phyloP scores from a whole-genome alignment of 2,113 vertebrate genomes.

The Cololabis saira region DNA sequence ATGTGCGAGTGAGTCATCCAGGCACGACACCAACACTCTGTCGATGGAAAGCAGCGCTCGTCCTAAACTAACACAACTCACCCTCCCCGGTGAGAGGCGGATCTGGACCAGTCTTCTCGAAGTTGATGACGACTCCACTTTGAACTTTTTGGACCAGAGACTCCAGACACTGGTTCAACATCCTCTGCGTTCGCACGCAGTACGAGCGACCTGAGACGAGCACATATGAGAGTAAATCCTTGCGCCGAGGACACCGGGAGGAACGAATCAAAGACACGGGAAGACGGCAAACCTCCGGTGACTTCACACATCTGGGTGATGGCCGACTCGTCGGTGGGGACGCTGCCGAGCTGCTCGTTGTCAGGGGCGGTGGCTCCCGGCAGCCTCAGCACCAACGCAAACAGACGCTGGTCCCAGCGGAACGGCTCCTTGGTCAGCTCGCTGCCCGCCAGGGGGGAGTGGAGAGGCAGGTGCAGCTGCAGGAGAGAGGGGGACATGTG shows the following conservation, averaged over 20 bases:
- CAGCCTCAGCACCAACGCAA: constrained; percentile 93
- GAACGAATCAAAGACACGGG: constrained; percentile 1
- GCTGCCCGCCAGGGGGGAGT: constrained; percentile 97
- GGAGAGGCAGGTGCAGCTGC: constrained; percentile 78
- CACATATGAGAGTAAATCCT: neutral
- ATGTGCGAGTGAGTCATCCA: too few relatives aligned
- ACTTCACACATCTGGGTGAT: constrained; percentile 99
- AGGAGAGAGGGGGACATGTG: neutral
- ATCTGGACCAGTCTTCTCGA: constrained; percentile 96
- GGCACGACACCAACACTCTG: too few relatives aligned
- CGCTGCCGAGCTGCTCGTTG: constrained; percentile 93
- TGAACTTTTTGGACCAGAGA: constrained; percentile 97
- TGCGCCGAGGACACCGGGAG: too few relatives aligned
- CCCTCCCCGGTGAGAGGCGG: constrained; percentile 82
- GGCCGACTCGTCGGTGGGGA: constrained; percentile 95
- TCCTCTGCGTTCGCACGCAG: constrained; percentile 93
- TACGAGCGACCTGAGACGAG: constrained; percentile 89
- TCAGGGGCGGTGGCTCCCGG: constrained; percentile 91
- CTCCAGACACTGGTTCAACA: constrained; percentile 97
- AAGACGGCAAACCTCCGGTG: constrained; percentile 88
- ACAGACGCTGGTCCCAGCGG: constrained; percentile 98
- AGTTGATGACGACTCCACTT: constrained; percentile 96
- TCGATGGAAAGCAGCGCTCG: too few relatives aligned
- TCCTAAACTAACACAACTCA: too few relatives aligned
- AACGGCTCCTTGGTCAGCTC: constrained; percentile 99